Conservation (phyloP, 2,797 vertebrate genomes). For the Anableps anableps region DNA sequence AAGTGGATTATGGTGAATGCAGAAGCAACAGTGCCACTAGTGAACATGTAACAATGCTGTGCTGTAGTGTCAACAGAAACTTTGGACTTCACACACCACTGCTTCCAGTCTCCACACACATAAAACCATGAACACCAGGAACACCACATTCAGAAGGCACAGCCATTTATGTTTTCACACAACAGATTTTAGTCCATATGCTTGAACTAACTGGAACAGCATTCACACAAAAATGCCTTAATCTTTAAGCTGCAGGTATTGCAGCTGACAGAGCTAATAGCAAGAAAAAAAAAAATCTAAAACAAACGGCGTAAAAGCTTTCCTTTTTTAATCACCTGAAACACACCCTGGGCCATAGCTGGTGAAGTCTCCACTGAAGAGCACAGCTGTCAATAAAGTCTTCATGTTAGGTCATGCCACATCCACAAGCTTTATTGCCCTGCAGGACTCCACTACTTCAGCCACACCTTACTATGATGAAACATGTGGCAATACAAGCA, state of each 20-base stretch:
- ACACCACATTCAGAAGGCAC: background rate
- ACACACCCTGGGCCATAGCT: background rate
- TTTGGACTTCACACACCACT: conserved; percentile 56
- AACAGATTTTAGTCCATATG: background rate
- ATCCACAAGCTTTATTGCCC: conserved; percentile 58
- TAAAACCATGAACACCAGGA: background rate
- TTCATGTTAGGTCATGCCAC: conserved; percentile 26
- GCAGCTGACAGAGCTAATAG: background rate
- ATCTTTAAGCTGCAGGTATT: background rate
- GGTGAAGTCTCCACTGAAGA: background rate
- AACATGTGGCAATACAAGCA: conserved; percentile 19
- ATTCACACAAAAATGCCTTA: background rate
- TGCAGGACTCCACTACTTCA: conserved; percentile 38
- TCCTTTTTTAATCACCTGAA: background rate
- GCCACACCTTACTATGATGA: conserved; percentile 37
- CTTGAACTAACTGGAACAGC: background rate
- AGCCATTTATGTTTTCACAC: background rate
- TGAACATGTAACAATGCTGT: conserved; percentile 18
- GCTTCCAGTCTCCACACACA: conserved; percentile 15
- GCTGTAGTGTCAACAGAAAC: conserved; percentile 61
- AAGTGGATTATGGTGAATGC: background rate
- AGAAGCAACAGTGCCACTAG: too few species aligned
- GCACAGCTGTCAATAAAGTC: conserved; percentile 44
- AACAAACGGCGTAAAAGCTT: background rate
- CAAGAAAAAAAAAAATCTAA: too few species aligned